Conservation (phyloP, 2,888 invertebrate genomes). For the Folsomia manolachei region DNA sequence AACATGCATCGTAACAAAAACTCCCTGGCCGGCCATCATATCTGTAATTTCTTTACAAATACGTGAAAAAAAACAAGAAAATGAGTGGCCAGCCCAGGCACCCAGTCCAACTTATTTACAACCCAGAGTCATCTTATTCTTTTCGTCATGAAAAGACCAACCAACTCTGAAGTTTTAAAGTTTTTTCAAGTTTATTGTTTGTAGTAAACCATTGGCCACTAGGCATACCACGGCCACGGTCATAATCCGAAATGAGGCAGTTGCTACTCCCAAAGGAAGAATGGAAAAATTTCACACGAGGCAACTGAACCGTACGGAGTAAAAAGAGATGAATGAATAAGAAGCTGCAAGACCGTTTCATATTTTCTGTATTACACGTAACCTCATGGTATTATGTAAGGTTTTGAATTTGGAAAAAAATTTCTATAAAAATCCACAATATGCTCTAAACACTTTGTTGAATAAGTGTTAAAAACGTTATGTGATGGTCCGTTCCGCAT, state of each 20-base stretch:
- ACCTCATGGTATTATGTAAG: too few relatives aligned
- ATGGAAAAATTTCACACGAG: constrained; percentile 15
- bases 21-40: not conserved
- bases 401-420: not conserved
- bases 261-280: not conserved
- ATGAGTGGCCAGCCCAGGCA: too few relatives aligned
- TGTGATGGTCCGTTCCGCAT: not conserved
- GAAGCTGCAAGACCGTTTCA: not conserved
- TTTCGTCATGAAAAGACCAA: too few relatives aligned
- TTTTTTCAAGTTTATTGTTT: not conserved
- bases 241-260: not conserved
- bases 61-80: not conserved
- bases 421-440: not conserved
- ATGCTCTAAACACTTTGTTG: too few relatives aligned
- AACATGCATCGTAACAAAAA: not conserved
- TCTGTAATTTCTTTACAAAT: not conserved
- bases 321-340: not conserved
- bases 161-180: not conserved
- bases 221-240: too few relatives aligned
- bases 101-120: too few relatives aligned
- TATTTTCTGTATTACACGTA: too few relatives aligned
- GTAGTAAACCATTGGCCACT: not conserved
- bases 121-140: too few relatives aligned
- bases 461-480: too few relatives aligned
- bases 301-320: constrained; percentile 14